phyloP scores from a whole-genome alignment of 2,888 invertebrate species.

The Schrankia costaestrigalis region DNA sequence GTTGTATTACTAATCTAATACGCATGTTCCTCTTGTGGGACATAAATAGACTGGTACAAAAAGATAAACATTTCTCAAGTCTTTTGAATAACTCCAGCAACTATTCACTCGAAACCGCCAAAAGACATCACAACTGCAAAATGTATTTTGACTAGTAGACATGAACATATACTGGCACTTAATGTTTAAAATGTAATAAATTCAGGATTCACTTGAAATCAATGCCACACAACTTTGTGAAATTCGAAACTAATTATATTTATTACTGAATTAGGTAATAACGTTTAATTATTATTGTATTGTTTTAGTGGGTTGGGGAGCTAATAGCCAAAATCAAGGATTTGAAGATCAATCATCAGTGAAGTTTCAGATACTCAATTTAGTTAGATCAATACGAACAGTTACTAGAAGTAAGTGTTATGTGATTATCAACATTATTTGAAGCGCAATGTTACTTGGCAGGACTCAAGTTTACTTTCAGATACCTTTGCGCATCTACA shows the following conservation, averaged over 20 bases:
- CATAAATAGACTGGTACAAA: too few species aligned
- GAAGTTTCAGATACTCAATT: slow-evolving; percentile 93
- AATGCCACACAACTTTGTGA: too few species aligned
- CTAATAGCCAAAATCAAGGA: slow-evolving; percentile 87
- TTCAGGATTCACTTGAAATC: too few species aligned
- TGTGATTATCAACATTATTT: background rate
- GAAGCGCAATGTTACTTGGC: background rate
- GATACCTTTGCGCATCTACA: background rate
- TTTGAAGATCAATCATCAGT: slow-evolving; percentile 93
- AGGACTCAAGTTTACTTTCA: background rate
- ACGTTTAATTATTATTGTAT: background rate
- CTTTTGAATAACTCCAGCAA: too few species aligned
- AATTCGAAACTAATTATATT: background rate
- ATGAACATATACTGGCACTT: too few species aligned
- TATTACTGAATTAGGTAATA: background rate
- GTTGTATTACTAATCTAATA: too few species aligned
- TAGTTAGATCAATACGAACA: slow-evolving; percentile 96
- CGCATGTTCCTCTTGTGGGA: too few species aligned
- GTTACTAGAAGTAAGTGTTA: slow-evolving; percentile 95
- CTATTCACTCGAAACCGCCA: too few species aligned
- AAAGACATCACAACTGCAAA: too few species aligned
- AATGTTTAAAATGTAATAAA: too few species aligned
- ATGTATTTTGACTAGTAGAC: too few species aligned
- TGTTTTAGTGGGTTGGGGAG: slow-evolving; percentile 93
- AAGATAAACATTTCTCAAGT: too few species aligned